These are phyloP conservation scores for Drosophila gunungcola DNA, from an alignment of 1,140 invertebrate species.

Conservation along the genomic window DNA sequence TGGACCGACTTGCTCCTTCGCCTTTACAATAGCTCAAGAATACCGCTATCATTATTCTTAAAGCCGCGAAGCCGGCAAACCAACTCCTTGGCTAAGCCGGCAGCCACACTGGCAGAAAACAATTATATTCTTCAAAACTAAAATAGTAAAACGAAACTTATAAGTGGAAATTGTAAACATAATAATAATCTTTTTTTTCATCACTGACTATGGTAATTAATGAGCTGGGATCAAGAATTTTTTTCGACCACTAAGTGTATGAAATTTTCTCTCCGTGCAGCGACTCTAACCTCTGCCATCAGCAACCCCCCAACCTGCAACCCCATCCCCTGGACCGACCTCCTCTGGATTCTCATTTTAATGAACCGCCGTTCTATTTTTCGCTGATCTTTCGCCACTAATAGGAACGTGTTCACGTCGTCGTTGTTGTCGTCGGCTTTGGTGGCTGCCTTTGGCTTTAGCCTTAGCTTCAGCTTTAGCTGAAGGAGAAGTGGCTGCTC, in stretches of 20 bases:
- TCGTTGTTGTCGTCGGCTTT: conserved; percentile 43
- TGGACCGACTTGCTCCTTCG: conserved; percentile 39
- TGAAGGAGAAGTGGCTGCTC: conserved; percentile 22
- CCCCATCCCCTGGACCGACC: conserved; percentile 25
- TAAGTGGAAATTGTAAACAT: too few relatives aligned
- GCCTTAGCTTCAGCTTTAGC: conserved; percentile 11
- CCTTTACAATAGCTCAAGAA: conserved; percentile 84
- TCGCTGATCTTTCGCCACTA: conserved; percentile 84
- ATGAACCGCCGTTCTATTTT: conserved; percentile 84
- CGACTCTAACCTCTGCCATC: conserved; percentile 39
- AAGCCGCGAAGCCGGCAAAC: conserved; percentile 55
- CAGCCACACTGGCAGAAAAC: conserved; percentile 11
- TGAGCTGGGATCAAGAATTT: too few relatives aligned
- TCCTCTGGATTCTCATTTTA: conserved; percentile 79
- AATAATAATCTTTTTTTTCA: too few relatives aligned
- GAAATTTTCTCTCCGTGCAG: neutral
- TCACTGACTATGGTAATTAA: too few relatives aligned
- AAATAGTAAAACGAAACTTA: neutral
- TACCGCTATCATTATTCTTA: conserved; percentile 85
- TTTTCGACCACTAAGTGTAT: too few relatives aligned
- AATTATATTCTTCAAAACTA: neutral
- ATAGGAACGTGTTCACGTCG: conserved; percentile 82
- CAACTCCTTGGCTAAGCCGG: conserved; percentile 54
- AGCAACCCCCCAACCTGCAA: conserved; percentile 20
- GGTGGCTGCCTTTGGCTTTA: conserved; percentile 21